Conservation (phyloP, 2,888 invertebrate species). For the Scaptomyza tumidula region DNA sequence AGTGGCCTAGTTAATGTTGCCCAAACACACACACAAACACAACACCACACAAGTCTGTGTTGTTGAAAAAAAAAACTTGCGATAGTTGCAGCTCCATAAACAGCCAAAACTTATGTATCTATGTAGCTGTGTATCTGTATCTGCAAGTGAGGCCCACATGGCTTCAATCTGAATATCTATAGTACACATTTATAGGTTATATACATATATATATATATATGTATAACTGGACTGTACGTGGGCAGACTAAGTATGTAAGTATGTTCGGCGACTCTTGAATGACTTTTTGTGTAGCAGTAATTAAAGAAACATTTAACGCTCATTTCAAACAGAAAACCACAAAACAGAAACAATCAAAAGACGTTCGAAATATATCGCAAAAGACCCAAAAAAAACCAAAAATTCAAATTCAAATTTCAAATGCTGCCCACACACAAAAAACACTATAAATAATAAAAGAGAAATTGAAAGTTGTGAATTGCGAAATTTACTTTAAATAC, state of each 20-base stretch:
- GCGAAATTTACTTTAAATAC: conserved; percentile 7
- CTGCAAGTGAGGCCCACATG: conserved; percentile 46
- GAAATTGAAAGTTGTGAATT: conserved; percentile 57
- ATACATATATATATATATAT: background rate
- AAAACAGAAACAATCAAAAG: conserved; percentile 16
- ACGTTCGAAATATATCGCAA: background rate
- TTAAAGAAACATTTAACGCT: conserved; percentile 67
- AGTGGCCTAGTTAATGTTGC: conserved; percentile 71
- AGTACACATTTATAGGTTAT: conserved; percentile 6
- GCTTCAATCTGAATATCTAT: conserved; percentile 9
- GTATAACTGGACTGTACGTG: conserved; percentile 50
- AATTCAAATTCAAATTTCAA: conserved; percentile 44
- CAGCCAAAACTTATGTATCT: conserved; percentile 29
- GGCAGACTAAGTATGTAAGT: conserved; percentile 77
- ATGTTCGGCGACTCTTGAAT: conserved; percentile 59
- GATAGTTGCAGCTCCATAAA: conserved; percentile 56
- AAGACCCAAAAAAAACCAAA: conserved; percentile 26
- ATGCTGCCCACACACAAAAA: conserved; percentile 49
- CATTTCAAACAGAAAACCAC: conserved; percentile 37
- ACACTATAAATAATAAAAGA: conserved; percentile 27
- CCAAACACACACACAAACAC: conserved; percentile 43
- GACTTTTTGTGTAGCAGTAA: conserved; percentile 41
- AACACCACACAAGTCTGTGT: conserved; percentile 19
- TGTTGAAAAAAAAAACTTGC: conserved; percentile 49
- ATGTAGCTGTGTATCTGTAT: conserved; percentile 31